Evolutionary conservation across 1,140 invertebrate species (phyloP), one percentile per base, ranked within the genome.

Genomic region (Penaeus chinensis): DNA sequence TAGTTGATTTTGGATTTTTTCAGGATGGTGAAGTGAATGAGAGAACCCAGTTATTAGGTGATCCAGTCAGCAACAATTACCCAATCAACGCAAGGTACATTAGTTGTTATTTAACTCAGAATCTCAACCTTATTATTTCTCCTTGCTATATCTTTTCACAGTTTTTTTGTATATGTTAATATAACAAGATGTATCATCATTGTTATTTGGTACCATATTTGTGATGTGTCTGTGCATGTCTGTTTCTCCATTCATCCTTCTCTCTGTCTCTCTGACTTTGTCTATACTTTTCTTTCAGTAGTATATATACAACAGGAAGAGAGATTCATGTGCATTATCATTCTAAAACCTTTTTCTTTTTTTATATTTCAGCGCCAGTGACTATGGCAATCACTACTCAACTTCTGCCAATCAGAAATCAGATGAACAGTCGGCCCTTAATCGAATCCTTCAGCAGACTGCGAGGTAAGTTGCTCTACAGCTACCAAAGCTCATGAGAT

Each of bases 11-110:
- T 85, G 62, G 13, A 32, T 27, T 19, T 22, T 74, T 74, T 74
- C 78, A 87, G 86, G 86, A 87, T 65, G 86, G 86, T 63, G 86
- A 87, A n/a, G 86, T 83, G 42, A 87, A 78, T 82, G 86, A 87
- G 80, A 87, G 86, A 63, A 83, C 86, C 47, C 86, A 79, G 37
- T 42, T 87, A 24, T 78, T 87, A 65, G 82, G 47, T 87, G 86
- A 87, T 66, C 80, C 80, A 16, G 86, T 87, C 24, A 87, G 86
- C 86, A 87, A 83, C 60, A 54, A n/a, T 54, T 82, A 87, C 61
- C 86, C 82, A 62, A 74, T 83, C 32, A 87, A 76, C 66, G 60
- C 86, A 37, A 87, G 80, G 86, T 87, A 87, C 62, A 24, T 20
- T 60, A 60, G 37, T 20, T 61, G 10, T 32, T 19, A 37, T 22